Conservation (phyloP, 1,140 invertebrate species). For the Philaenus spumarius region DNA sequence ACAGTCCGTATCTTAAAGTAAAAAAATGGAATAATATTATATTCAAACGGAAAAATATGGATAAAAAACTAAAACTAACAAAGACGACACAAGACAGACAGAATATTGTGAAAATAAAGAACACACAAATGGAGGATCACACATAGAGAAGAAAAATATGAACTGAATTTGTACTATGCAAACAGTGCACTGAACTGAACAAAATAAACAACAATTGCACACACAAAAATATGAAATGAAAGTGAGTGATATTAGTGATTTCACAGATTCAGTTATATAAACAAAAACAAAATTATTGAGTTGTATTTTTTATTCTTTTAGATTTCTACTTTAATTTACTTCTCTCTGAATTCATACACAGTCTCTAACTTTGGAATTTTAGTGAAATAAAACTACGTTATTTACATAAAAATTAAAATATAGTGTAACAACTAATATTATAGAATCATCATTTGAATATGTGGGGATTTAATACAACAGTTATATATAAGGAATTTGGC, state of each 20-base stretch:
- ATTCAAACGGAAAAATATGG: constrained; percentile 21
- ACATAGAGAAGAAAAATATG: constrained; percentile 50
- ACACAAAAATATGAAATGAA: constrained; percentile 23
- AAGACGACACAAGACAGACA: constrained; percentile 27
- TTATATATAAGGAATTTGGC: no score
- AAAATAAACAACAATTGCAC: constrained; percentile 27
- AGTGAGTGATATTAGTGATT: background rate
- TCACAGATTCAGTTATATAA: no score
- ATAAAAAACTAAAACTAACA: constrained; percentile 29
- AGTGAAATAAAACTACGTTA: no score
- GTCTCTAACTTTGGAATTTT: no score
- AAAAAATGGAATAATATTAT: constrained; percentile 15
- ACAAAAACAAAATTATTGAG: no score
- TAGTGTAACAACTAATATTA: no score
- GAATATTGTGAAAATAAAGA: constrained; percentile 17
- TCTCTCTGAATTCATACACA: no score
- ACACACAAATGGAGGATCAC: constrained; percentile 49
- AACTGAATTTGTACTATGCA: constrained; percentile 33
- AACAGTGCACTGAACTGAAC: constrained; percentile 24
- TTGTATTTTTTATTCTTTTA: no score
- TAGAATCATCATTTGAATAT: no score
- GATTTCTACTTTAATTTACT: no score
- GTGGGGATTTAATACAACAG: no score
- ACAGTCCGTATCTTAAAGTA: background rate
- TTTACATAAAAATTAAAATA: no score